These are phyloP conservation scores for Acromyrmex echinatior DNA, from an alignment of 1,140 invertebrate genomes.

Conservation along the genomic window DNA sequence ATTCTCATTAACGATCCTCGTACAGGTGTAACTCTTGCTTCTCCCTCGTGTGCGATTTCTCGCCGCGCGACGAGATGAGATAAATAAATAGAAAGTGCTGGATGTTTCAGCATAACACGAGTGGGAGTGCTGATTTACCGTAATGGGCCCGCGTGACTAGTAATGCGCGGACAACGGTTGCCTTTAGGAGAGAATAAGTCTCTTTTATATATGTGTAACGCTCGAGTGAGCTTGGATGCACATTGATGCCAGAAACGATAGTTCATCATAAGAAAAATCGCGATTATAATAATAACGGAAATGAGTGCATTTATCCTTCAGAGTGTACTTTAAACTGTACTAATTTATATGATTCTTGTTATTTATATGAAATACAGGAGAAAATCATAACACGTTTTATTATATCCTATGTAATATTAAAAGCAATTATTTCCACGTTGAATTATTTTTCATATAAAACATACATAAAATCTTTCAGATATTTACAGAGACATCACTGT, in stretches of 20 bases:
- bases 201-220: slow-evolving; percentile 46
- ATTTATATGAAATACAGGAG: neutral
- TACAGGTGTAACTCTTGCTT: slow-evolving; percentile 48
- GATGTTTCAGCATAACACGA: slow-evolving; percentile 20
- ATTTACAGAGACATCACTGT: slow-evolving; percentile 2
- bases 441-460: neutral
- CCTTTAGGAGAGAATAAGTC: slow-evolving; percentile 55
- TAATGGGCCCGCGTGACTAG: slow-evolving; percentile 35
- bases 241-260: slow-evolving; percentile 34
- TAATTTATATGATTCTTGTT: neutral
- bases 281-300: slow-evolving; percentile 27
- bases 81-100: slow-evolving; percentile 50
- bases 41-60: slow-evolving; percentile 14
- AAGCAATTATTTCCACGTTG: neutral
- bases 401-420: neutral
- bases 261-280: slow-evolving; percentile 28
- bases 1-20: slow-evolving; percentile 65
- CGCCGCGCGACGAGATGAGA: slow-evolving; percentile 23
- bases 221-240: slow-evolving; percentile 12
- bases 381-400: neutral
- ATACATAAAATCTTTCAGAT: neutral
- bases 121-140: slow-evolving; percentile 46
- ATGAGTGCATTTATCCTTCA: neutral
- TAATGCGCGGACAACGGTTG: slow-evolving; percentile 40
- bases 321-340: neutral